Percentiles rank a stretch among this genome's conserved stretches.
These are phyloP conservation scores for Gouania willdenowi DNA, from an alignment of 2,797 vertebrate genomes.

Conservation along the genomic window DNA sequence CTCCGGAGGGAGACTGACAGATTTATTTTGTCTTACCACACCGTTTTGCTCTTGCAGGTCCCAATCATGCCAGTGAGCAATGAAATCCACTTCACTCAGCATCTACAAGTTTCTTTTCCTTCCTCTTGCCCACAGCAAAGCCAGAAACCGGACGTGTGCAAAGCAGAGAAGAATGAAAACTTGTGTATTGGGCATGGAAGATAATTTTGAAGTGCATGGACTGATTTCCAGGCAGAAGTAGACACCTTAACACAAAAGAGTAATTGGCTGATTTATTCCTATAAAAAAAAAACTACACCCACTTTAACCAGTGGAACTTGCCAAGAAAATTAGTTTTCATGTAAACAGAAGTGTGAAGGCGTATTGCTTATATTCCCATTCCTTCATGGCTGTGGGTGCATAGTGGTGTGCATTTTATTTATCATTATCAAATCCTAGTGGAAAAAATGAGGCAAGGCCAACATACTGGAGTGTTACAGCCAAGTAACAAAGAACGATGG, in stretches of 20 bases:
- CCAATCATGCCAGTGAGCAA: slow-evolving; percentile 58
- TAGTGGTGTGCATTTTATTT: slow-evolving; percentile 47
- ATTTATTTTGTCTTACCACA: slow-evolving; percentile 61
- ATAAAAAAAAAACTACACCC: slow-evolving; percentile 36
- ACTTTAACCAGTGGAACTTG: slow-evolving; percentile 15
- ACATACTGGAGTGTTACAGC: slow-evolving; percentile 22
- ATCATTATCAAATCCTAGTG: slow-evolving; percentile 50
- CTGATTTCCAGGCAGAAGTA: slow-evolving; percentile 23
- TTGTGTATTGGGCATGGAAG: slow-evolving; percentile 42
- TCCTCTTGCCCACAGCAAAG: slow-evolving; percentile 35
- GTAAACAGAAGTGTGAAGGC: slow-evolving; percentile 50
- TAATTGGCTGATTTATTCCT: slow-evolving; percentile 49
- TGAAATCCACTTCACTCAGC: slow-evolving; percentile 46
- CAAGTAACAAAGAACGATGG: slow-evolving; percentile 15
- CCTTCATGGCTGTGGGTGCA: slow-evolving; percentile 38
- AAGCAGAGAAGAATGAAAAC: slow-evolving; percentile 44
- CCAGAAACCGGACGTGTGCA: slow-evolving; percentile 34
- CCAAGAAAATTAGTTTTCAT: slow-evolving; percentile 33
- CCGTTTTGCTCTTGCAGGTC: slow-evolving; percentile 42
- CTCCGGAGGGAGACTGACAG: slow-evolving; percentile 53
- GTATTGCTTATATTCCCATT: slow-evolving; percentile 16
- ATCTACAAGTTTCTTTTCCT: slow-evolving; percentile 22
- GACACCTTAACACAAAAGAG: slow-evolving; percentile 49
- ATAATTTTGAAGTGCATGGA: slow-evolving; percentile 32
- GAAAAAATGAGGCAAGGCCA: slow-evolving; percentile 37